A percentile compares a stretch with the other conserved stretches of the same genome.
Evolutionary conservation across 2,113 vertebrate species (phyloP).

Genomic region (Malaclemys terrapin): DNA sequence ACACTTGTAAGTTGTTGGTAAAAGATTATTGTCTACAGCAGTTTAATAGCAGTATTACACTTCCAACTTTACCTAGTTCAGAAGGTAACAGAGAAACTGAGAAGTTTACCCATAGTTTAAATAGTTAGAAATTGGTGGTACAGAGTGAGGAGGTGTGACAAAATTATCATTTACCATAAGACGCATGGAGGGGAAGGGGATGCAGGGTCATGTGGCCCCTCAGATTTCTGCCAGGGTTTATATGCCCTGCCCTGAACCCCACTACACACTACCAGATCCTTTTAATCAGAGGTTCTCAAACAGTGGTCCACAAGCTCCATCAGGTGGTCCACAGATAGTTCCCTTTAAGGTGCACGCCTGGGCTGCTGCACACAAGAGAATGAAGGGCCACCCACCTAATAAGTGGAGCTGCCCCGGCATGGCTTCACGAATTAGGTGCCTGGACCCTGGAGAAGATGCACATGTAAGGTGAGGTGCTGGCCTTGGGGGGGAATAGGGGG

Average conservation of each 20-base stretch:
- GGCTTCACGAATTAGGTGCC: too few species aligned
- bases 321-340: too few species aligned
- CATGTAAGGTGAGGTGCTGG: too few species aligned
- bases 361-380: too few species aligned
- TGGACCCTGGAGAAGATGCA: too few species aligned
- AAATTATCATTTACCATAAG: not conserved
- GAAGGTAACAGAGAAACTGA: not conserved
- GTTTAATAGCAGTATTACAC: not conserved
- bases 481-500: too few species aligned
- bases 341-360: too few species aligned
- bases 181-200: rapidly evolving
- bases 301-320: too few species aligned
- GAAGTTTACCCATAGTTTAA: not conserved
- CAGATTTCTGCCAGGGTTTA: not conserved
- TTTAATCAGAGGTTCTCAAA: not conserved
- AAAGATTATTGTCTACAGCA: not conserved
- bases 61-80: not conserved
- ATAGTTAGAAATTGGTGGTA: not conserved
- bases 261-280: not conserved
- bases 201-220: not conserved
- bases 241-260: not conserved
- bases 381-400: too few species aligned
- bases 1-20: not conserved
- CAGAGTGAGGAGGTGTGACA: not conserved
- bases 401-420: too few species aligned